phyloP scores from a whole-genome alignment of 2,797 vertebrate genomes.

The Tauraco hartlaubi region DNA sequence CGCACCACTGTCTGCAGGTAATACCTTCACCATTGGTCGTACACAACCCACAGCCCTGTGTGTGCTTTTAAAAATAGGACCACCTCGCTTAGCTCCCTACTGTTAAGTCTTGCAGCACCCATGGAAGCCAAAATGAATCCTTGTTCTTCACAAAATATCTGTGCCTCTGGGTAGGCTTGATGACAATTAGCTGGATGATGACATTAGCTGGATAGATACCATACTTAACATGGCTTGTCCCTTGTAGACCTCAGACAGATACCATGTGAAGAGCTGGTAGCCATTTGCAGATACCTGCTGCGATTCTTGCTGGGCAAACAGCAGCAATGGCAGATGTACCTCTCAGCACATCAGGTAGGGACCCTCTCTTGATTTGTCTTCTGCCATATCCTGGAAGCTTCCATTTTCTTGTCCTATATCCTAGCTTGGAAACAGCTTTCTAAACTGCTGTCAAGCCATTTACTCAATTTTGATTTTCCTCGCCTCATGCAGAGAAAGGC shows the following conservation, averaged over 20 bases:
- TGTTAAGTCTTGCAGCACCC: neutral
- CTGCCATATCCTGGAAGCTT: neutral
- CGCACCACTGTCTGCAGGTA: neutral
- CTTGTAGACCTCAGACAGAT: neutral
- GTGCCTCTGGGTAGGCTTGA: neutral
- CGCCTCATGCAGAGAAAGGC: neutral
- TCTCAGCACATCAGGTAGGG: neutral
- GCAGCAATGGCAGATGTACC: neutral
- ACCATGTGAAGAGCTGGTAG: neutral
- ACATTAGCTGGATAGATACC: neutral
- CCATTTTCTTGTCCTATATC: neutral
- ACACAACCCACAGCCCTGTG: neutral
- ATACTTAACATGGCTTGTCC: neutral
- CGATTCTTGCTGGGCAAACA: neutral
- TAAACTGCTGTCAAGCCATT: neutral
- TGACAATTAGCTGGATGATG: neutral
- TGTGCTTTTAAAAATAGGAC: neutral
- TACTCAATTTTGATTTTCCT: neutral
- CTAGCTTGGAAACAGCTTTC: neutral
- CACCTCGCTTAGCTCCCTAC: accelerated
- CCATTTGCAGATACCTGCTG: neutral
- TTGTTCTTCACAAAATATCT: neutral
- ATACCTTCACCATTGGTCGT: neutral
- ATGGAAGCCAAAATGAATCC: neutral
- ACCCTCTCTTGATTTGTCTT: neutral